Conservation (phyloP, 1,140 invertebrate genomes). For the Pseudomyrmex flavicornis region DNA sequence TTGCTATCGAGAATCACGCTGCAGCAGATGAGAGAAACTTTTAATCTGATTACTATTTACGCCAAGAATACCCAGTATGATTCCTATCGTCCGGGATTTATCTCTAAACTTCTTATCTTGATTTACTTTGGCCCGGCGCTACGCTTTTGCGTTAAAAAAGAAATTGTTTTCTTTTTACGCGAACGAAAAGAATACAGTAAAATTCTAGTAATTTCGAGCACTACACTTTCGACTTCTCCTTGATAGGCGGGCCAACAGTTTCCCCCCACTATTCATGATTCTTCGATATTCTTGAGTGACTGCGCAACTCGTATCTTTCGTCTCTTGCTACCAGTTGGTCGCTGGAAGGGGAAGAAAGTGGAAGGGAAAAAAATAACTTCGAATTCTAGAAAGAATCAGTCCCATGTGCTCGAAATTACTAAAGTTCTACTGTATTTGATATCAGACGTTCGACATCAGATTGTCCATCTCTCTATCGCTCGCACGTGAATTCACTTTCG, state of each 20-base stretch:
- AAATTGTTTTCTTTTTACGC: not conserved
- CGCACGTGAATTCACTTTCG: not conserved
- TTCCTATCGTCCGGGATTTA: slow-evolving; percentile 61
- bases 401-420: too few species aligned
- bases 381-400: too few species aligned
- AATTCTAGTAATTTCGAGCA: too few species aligned
- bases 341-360: too few species aligned
- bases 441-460: slow-evolving; percentile 26
- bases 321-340: too few species aligned
- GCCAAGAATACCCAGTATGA: slow-evolving; percentile 52
- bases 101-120: slow-evolving; percentile 67
- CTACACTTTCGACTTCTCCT: too few species aligned
- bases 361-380: too few species aligned
- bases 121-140: slow-evolving; percentile 14
- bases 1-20: slow-evolving; percentile 36
- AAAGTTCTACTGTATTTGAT: not conserved
- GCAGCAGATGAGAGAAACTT: slow-evolving; percentile 51
- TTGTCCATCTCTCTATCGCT: slow-evolving; percentile 45
- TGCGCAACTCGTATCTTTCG: too few species aligned
- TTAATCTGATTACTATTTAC: slow-evolving; percentile 64
- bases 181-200: too few species aligned
- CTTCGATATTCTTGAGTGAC: too few species aligned
- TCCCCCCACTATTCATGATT: too few species aligned
- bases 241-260: too few species aligned
- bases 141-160: slow-evolving; percentile 38